Evolutionary conservation across 2,113 vertebrate genomes (phyloP).

Genomic region (Plotosus lineatus): DNA sequence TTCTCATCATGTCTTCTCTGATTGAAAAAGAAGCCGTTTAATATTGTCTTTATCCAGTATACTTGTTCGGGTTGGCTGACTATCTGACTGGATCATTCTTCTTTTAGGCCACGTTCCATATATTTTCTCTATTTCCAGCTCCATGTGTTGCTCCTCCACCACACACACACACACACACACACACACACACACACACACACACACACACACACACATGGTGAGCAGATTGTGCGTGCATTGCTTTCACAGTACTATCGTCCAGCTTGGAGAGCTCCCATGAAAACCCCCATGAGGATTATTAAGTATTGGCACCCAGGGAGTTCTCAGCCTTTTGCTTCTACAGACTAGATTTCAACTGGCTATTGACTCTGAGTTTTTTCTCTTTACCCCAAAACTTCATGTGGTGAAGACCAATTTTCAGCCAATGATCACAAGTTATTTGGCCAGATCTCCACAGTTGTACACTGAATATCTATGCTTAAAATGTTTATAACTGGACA

Average conservation of each 20-base stretch:
- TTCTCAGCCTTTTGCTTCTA: not conserved
- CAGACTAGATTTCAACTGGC: not conserved
- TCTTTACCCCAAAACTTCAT: not conserved
- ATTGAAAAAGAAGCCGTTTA: constrained; percentile 1
- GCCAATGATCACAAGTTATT: not conserved
- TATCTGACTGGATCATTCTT: constrained; percentile 32
- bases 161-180: constrained; percentile 10
- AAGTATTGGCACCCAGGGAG: not conserved
- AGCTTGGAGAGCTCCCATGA: not conserved
- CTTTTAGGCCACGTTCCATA: constrained; percentile 23
- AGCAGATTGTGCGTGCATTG: constrained; percentile 27
- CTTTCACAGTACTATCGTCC: not conserved
- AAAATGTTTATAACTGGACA: not conserved
- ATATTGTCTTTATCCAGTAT: not conserved
- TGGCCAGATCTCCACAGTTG: not conserved
- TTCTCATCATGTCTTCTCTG: not conserved
- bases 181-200: not conserved
- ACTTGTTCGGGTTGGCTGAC: not conserved
- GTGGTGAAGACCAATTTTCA: not conserved
- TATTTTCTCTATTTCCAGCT: constrained; percentile 15
- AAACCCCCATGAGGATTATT: not conserved
- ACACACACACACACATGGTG: constrained; percentile 39
- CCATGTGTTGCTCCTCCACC: not conserved
- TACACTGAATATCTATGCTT: not conserved
- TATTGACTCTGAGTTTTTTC: constrained; percentile 1